Evolutionary conservation across 1,140 invertebrate genomes (phyloP), one percentile per base, ranked within the genome.

Genomic region (Psilanteris sp.): DNA sequence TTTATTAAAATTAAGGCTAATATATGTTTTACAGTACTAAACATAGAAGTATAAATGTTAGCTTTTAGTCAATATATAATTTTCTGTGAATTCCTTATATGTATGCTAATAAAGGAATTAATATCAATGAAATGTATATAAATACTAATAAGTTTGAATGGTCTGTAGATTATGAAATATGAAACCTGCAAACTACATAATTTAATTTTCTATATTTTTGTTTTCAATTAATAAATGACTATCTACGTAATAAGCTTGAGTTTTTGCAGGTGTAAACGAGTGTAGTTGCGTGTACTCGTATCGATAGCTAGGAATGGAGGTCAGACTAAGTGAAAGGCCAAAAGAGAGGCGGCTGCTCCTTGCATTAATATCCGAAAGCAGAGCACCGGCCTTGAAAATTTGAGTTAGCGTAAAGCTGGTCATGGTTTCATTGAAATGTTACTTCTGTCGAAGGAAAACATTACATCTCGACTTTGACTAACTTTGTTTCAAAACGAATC

Each of bases 241-340:
- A 46, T 54, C 24, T 11, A 20, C 20, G 29, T 22, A 54, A 46
- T 31, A 15, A 55, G 43, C 15, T 34, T 31, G 0, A 10, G 36
- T 48, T 57, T 68, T 75, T 68, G 27, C 55, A 75, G 55, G 54
- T 68, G 62, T 10, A 36, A 66, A 46, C 50, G 54, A 59, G 52
- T 41, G 31, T 7, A 32, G 31, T 59, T 62, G 62, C 64, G 27
- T 68, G 55, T 24, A 14, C 39, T 39, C 8, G 11, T 50, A 57
- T 50, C 57, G 50, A 57, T 52, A 61, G 22, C 41, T 29, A 54
- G 6, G 52, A 77, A 71, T 77, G 66, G 66, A 77, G 74, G 74
- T 64, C 74, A 66, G 48, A 34, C 52, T 26, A 48, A 77, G 74
- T 77, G 74, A 77, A 77, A 77, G 74, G 74, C 67, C 67, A 70